A percentile compares a stretch with the other conserved stretches of the same genome.
Conservation (phyloP, 2,797 vertebrate species). For the Enteromius argenteus region DNA sequence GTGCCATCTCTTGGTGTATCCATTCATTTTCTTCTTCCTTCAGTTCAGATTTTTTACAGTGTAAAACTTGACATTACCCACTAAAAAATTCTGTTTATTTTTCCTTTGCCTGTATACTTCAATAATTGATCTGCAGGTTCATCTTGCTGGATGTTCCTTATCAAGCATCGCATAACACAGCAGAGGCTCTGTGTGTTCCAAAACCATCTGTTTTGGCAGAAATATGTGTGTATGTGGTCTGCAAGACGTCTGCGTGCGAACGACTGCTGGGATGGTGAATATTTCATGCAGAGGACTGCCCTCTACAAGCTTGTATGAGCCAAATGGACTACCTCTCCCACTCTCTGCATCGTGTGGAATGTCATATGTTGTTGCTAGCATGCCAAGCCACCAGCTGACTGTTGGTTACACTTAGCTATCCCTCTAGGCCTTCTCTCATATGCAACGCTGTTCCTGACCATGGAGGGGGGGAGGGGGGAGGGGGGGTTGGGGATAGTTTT, state of each 20-base stretch:
- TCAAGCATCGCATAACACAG: not conserved
- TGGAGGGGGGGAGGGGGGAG: too few relatives aligned
- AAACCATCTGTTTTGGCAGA: constrained; percentile 21
- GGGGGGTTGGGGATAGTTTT: too few relatives aligned
- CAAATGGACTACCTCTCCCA: not conserved
- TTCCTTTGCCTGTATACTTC: not conserved
- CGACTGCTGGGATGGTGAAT: constrained; percentile 30
- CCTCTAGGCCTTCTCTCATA: not conserved
- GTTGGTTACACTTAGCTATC: constrained; percentile 16
- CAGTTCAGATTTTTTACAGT: constrained; percentile 10
- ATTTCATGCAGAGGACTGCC: constrained; percentile 40
- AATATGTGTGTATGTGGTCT: constrained; percentile 6
- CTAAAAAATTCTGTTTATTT: constrained; percentile 2
- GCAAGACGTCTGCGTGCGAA: not conserved
- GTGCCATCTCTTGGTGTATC: not conserved
- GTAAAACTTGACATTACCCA: not conserved
- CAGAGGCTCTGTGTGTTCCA: not conserved
- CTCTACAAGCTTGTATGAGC: constrained; percentile 4
- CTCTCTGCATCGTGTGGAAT: constrained; percentile 1
- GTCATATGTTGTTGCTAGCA: constrained; percentile 26
- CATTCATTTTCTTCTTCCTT: not conserved
- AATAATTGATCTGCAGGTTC: constrained; percentile 26
- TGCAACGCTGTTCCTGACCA: constrained; percentile 2
- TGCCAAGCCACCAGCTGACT: constrained; percentile 12
- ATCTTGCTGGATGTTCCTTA: not conserved